These are phyloP conservation scores for Psettodes erumei DNA, from an alignment of 2,113 vertebrate genomes.

Conservation along the genomic window DNA sequence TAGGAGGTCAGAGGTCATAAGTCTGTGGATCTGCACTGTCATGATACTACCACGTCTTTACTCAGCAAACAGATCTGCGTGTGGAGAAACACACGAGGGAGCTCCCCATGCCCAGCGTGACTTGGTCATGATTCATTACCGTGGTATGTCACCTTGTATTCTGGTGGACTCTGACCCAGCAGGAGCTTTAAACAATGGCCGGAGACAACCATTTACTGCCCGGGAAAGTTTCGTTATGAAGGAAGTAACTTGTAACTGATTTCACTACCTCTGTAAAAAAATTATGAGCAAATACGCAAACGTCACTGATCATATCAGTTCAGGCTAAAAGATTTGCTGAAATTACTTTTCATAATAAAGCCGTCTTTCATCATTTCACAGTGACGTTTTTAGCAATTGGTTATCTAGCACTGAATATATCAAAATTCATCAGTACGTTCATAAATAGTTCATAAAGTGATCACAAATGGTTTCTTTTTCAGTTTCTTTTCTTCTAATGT, in stretches of 20 bases:
- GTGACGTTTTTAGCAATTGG: too few species aligned
- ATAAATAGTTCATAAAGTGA: too few species aligned
- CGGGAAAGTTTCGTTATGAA: slow-evolving; percentile 10
- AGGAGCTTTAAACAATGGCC: slow-evolving; percentile 27
- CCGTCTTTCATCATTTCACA: not conserved
- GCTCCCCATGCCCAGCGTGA: slow-evolving; percentile 32
- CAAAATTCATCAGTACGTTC: too few species aligned
- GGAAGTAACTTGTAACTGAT: slow-evolving; percentile 3
- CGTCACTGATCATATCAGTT: not conserved
- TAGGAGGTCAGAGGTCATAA: not conserved
- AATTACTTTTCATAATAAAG: not conserved
- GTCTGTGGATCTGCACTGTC: not conserved
- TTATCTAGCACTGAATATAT: too few species aligned
- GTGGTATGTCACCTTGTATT: slow-evolving; percentile 42
- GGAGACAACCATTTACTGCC: slow-evolving; percentile 38
- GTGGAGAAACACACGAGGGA: not conserved
- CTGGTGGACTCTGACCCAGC: slow-evolving; percentile 56
- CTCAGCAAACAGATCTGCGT: slow-evolving; percentile 29
- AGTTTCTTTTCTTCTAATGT: too few species aligned
- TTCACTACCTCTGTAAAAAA: not conserved
- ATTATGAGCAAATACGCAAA: not conserved
- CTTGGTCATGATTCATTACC: slow-evolving; percentile 43
- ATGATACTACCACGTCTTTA: not conserved
- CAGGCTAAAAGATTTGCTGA: not conserved
- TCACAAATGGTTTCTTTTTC: too few species aligned